Conservation (phyloP, 2,888 invertebrate species). For the Dicyrtomina minuta region DNA sequence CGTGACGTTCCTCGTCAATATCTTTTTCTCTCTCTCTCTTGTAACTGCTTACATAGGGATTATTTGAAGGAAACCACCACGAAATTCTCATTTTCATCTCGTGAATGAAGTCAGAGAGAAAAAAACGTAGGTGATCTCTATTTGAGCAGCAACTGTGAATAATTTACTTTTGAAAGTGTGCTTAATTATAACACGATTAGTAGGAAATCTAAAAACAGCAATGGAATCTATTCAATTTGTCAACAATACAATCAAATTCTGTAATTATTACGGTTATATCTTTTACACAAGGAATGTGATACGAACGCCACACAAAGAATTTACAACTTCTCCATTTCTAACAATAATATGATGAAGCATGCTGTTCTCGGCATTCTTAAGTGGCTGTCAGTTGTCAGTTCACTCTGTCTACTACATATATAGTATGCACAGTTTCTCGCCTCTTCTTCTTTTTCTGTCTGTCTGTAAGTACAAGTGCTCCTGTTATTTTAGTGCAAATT, state of each 20-base stretch:
- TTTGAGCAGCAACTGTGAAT: slow-evolving; percentile 16
- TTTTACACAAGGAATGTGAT: background rate
- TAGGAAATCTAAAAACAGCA: background rate
- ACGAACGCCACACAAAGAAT: background rate
- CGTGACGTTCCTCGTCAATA: slow-evolving; percentile 17
- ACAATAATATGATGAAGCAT: background rate
- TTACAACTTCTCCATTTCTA: slow-evolving; percentile 1
- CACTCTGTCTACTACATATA: background rate
- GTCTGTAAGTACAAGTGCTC: too few species aligned
- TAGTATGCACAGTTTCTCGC: background rate
- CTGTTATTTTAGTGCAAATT: slow-evolving; percentile 8
- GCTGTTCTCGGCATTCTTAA: too few species aligned
- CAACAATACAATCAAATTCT: too few species aligned
- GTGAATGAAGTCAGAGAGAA: background rate
- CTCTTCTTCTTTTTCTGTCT: too few species aligned
- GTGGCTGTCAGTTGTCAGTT: background rate
- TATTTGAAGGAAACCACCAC: slow-evolving; percentile 25
- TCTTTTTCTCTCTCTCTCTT: slow-evolving; percentile 2
- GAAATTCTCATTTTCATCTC: slow-evolving; percentile 18
- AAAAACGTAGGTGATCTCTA: slow-evolving; percentile 14
- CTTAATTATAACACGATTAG: slow-evolving; percentile 31
- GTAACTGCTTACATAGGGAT: background rate
- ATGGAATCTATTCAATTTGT: too few species aligned
- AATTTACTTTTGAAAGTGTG: slow-evolving; percentile 28
- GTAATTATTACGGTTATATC: background rate